Conservation (phyloP, 2,888 invertebrate species). For the Leptinotarsa haldemani region DNA sequence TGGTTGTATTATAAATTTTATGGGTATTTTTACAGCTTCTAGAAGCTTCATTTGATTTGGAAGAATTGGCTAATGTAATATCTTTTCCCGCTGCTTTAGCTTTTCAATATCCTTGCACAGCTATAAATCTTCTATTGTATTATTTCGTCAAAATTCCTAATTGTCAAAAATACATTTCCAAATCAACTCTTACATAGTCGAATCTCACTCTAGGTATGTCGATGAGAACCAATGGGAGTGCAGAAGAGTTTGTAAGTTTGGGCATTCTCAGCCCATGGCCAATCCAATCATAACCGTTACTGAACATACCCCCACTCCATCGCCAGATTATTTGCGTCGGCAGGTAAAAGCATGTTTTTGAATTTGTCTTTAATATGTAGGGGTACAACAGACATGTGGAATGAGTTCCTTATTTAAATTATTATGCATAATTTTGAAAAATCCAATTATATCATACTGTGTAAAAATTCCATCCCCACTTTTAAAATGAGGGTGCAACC, state of each 20-base stretch:
- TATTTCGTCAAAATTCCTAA: slow-evolving; percentile 3
- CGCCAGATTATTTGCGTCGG: slow-evolving; percentile 86
- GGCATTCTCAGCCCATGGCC: slow-evolving; percentile 74
- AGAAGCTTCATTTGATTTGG: slow-evolving; percentile 28
- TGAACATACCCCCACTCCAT: slow-evolving; percentile 93
- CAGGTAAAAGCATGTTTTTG: slow-evolving; percentile 68
- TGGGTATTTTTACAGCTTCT: slow-evolving; percentile 37
- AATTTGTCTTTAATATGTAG: too few species aligned
- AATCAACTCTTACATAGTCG: neutral
- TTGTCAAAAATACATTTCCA: neutral
- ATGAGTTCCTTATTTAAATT: too few species aligned
- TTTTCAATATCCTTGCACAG: slow-evolving; percentile 31
- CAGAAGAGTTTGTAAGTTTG: slow-evolving; percentile 69
- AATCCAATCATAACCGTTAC: slow-evolving; percentile 98
- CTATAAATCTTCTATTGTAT: slow-evolving; percentile 13
- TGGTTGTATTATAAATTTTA: neutral
- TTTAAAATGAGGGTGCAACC: too few species aligned
- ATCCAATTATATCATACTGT: too few species aligned
- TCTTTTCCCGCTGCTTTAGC: slow-evolving; percentile 29
- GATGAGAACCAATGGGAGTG: slow-evolving; percentile 77
- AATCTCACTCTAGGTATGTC: slow-evolving; percentile 71
- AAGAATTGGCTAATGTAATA: slow-evolving; percentile 45
- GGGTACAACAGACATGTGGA: too few species aligned
- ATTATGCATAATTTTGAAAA: too few species aligned
- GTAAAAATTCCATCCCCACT: too few species aligned